These are phyloP conservation scores for Palaemon carinicauda DNA, from an alignment of 1,140 invertebrate species.

Conservation along the genomic window DNA sequence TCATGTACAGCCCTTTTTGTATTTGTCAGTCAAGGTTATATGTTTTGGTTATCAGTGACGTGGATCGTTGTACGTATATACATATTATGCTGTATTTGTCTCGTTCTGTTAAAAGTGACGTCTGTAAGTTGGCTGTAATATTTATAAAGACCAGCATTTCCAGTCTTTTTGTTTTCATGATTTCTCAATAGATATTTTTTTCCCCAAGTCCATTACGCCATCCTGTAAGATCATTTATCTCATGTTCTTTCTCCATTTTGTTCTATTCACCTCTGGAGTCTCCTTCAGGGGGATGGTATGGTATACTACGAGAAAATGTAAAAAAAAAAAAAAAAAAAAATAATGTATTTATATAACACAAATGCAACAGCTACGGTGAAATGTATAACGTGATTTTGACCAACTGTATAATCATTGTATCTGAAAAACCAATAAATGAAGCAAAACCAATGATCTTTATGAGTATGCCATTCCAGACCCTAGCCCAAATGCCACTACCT, in stretches of 20 bases:
- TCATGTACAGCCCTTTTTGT: not conserved
- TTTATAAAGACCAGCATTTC: not conserved
- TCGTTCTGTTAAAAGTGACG: not conserved
- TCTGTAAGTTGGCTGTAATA: slow-evolving; percentile 26
- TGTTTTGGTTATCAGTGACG: slow-evolving; percentile 13
- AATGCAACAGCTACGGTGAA: not conserved
- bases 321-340: not conserved
- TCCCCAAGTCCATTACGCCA: not conserved
- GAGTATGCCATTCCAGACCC: not conserved
- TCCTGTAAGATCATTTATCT: not conserved
- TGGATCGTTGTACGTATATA: slow-evolving; percentile 1
- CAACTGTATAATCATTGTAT: not conserved
- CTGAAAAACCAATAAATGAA: not conserved
- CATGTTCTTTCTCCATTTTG: not conserved
- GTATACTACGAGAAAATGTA: not conserved
- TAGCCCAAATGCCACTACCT: not conserved
- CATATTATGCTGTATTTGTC: not conserved
- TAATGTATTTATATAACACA: not conserved
- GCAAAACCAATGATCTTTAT: not conserved
- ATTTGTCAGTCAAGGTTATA: not conserved
- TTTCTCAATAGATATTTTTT: not conserved
- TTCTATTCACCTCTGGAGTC: not conserved
- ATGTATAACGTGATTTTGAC: not conserved
- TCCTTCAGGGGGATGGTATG: slow-evolving; percentile 3
- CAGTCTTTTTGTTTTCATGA: not conserved